Percentiles rank a stretch among this genome's conserved stretches.
Evolutionary conservation across 2,888 invertebrate genomes (phyloP).

Genomic region (Bombylius major): DNA sequence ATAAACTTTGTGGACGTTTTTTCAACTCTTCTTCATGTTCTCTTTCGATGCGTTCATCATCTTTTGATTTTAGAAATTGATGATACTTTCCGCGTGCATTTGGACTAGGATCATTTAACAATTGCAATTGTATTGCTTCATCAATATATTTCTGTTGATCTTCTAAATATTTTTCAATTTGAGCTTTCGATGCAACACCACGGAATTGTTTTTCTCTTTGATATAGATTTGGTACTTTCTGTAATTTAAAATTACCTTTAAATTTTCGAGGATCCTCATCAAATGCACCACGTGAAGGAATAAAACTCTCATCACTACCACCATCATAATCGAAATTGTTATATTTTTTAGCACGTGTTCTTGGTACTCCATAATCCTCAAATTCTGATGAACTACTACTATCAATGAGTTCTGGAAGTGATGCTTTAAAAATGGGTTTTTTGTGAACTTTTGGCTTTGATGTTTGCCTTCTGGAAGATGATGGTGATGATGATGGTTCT

Average conservation of each 20-base stretch:
- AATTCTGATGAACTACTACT: no score
- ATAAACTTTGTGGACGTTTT: not conserved
- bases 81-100: slow-evolving; percentile 6
- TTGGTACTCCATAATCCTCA: no score
- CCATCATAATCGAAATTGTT: not conserved
- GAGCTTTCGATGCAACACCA: slow-evolving; percentile 7
- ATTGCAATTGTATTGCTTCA: slow-evolving; percentile 6
- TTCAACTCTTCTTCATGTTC: slow-evolving; percentile 7
- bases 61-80: slow-evolving; percentile 10
- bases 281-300: not conserved
- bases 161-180: slow-evolving; percentile 9
- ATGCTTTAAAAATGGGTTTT: slow-evolving; percentile 1
- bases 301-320: not conserved
- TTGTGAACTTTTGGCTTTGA: not conserved
- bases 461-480: not conserved
- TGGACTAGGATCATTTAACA: slow-evolving; percentile 11
- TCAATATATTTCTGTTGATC: slow-evolving; percentile 10
- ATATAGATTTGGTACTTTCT: slow-evolving; percentile 5
- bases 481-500: not conserved
- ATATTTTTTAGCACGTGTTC: not conserved
- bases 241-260: slow-evolving; percentile 3
- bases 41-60: slow-evolving; percentile 10
- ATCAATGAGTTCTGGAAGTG: not conserved
- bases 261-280: not conserved
- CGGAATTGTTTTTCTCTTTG: slow-evolving; percentile 3